Base-by-base conservation (phyloP, 2,888 invertebrate species). In the Sarcophaga caerulescens region DNA sequence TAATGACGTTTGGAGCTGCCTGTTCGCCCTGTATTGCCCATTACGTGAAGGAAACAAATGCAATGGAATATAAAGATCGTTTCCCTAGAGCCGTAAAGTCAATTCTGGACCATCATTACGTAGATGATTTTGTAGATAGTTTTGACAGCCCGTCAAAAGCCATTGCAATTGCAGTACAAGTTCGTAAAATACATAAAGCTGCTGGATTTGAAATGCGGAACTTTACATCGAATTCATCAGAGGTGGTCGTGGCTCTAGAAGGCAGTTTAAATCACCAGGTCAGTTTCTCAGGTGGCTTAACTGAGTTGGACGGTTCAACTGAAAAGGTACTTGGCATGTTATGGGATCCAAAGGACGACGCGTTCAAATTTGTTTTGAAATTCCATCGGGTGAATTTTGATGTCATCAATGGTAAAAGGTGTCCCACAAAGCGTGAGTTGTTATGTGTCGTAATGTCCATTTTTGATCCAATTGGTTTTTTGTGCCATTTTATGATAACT, bases 61-160 rank as follows among this genome's bases (percentile, higher is more conserved):
- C 73, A 1, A n/a, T 21, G 57, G 57, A 76, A 3, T 59, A 57
- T 44, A 12, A 6, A 59, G 19, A 62, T n/a, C 57, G 59, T 17
- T n/a, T 66, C 60, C 68, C 66, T 19, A 52, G 68, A 57, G 65
- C 59, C 23, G 59, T 76, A 3, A 76, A 66, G 35, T 66, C 59
- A 68, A 79, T 79, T 52, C 63, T 62, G 12, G 11, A 79, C 5
- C 63, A 52, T 52, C 63, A 70, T 57, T 70, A 79, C 65, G 71
- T 71, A 0, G 63, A 71, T 8, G 66, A 80, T 23, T 44, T 78
- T 25, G 47, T 23, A 23, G 23, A 23, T 23, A 23, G 23, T 23
- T 23, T 23, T 23, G 23, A 47, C 3, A 47, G 14, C 47, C 3
- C 47, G 12, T 47, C 47, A 47, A 47, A 47, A 68, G 69, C 62